A percentile compares a stretch with the other conserved stretches of the same genome.
Evolutionary conservation across 2,113 vertebrate species (phyloP).

Genomic region (Acrocephalus kingi): DNA sequence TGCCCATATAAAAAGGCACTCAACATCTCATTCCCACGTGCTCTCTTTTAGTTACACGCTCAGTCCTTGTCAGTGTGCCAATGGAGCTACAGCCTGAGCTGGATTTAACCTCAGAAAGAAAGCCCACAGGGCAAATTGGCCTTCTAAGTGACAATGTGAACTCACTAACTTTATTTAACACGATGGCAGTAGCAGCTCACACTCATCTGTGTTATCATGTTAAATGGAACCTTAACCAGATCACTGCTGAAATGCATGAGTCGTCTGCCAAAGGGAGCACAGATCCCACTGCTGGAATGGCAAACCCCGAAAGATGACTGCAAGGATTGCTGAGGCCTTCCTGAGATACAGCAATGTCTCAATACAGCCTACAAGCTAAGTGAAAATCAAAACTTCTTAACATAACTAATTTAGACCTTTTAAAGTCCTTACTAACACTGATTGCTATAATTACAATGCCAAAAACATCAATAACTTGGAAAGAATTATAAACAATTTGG

Average conservation of each 20-base stretch:
- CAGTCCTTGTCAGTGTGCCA: not conserved
- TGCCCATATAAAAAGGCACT: not conserved
- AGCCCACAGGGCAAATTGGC: not conserved
- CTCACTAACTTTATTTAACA: not conserved
- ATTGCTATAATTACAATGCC: not conserved
- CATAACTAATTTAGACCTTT: not conserved
- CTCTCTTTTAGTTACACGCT: not conserved
- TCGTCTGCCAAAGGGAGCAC: not conserved
- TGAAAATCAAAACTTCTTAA: not conserved
- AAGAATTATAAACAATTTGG: not conserved
- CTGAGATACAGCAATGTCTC: not conserved
- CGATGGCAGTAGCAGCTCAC: not conserved
- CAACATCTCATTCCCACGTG: not conserved
- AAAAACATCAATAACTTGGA: conserved; percentile 8
- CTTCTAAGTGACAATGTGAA: not conserved
- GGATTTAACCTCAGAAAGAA: not conserved
- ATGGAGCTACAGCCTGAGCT: not conserved
- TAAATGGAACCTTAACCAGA: not conserved
- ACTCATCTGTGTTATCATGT: not conserved
- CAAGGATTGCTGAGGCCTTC: not conserved
- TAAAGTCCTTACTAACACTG: not conserved
- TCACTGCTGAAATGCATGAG: not conserved
- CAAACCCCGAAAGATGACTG: not conserved
- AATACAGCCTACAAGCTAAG: not conserved
- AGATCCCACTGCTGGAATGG: not conserved